These are phyloP conservation scores for Mythimna lalbum DNA, from an alignment of 2,888 invertebrate species.

Conservation along the genomic window DNA sequence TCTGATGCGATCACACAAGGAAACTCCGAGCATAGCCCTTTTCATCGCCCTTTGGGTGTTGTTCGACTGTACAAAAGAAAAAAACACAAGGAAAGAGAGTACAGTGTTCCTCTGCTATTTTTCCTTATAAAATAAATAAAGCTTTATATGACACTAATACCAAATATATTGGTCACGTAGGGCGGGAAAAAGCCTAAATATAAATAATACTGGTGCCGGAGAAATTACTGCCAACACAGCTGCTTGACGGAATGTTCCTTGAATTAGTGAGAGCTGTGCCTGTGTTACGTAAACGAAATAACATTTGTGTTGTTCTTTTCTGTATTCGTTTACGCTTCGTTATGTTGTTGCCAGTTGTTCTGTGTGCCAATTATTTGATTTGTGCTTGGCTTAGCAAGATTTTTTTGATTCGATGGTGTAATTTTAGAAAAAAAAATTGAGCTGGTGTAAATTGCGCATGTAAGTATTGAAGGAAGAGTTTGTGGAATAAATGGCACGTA, in stretches of 20 bases:
- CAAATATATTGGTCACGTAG: constrained; percentile 51
- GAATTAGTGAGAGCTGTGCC: constrained; percentile 28
- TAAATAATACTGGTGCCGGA: constrained; percentile 41
- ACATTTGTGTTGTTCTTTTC: constrained; percentile 18
- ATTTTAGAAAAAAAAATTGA: neutral
- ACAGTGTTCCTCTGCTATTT: constrained; percentile 19
- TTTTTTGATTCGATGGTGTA: neutral
- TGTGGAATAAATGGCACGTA: too few relatives aligned
- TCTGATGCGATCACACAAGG: too few relatives aligned
- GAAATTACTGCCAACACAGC: constrained; percentile 39
- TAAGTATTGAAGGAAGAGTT: too few relatives aligned
- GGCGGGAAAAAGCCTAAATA: constrained; percentile 32
- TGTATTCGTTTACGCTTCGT: constrained; percentile 5
- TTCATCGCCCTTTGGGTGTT: too few relatives aligned
- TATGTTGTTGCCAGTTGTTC: neutral
- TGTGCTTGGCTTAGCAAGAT: neutral
- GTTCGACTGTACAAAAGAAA: constrained; percentile 6
- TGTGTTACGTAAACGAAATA: constrained; percentile 17
- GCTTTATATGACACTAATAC: constrained; percentile 58
- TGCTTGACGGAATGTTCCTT: constrained; percentile 37
- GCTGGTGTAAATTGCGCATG: neutral
- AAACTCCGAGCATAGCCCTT: too few relatives aligned
- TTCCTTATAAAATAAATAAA: constrained; percentile 56
- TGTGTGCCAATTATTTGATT: constrained; percentile 19
- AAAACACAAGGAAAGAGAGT: constrained; percentile 11